These are phyloP conservation scores for Taenaris catops DNA, from an alignment of 2,888 invertebrate species.

Conservation along the genomic window DNA sequence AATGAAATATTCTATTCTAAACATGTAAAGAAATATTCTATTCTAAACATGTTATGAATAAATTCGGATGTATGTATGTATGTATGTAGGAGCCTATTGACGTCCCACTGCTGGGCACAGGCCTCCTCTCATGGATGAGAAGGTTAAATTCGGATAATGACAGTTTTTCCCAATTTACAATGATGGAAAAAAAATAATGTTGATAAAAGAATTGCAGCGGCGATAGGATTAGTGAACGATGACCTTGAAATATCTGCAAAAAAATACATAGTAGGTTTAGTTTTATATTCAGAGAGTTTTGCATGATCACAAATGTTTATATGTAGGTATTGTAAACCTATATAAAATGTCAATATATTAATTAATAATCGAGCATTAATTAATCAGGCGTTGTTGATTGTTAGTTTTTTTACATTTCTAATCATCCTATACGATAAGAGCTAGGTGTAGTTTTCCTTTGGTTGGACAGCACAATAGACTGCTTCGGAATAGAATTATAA, in stretches of 20 bases:
- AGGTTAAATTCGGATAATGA: too few relatives aligned
- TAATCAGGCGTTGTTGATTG: constrained; percentile 28
- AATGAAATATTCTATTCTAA: too few relatives aligned
- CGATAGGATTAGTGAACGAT: constrained; percentile 35
- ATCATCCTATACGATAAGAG: constrained; percentile 8
- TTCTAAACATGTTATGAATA: too few relatives aligned
- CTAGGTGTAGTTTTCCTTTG: constrained; percentile 1
- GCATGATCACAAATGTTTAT: constrained; percentile 37
- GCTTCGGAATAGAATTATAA: constrained; percentile 13
- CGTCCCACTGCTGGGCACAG: too few relatives aligned
- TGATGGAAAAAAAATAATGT: constrained; percentile 18
- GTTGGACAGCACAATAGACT: constrained; percentile 7
- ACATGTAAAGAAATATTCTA: too few relatives aligned
- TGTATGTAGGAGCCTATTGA: too few relatives aligned
- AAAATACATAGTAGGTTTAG: constrained; percentile 49
- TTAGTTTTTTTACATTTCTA: constrained; percentile 29
- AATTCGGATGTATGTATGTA: too few relatives aligned
- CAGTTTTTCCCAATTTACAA: too few relatives aligned
- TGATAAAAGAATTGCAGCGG: constrained; percentile 42
- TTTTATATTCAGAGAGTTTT: constrained; percentile 47
- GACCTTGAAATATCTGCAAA: constrained; percentile 31
- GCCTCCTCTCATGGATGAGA: too few relatives aligned
- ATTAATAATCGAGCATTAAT: constrained; percentile 13
- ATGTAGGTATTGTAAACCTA: constrained; percentile 7
- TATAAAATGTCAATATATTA: constrained; percentile 12